Base-by-base conservation (phyloP, 1,140 invertebrate species). In the Lepidurus arcticus region DNA sequence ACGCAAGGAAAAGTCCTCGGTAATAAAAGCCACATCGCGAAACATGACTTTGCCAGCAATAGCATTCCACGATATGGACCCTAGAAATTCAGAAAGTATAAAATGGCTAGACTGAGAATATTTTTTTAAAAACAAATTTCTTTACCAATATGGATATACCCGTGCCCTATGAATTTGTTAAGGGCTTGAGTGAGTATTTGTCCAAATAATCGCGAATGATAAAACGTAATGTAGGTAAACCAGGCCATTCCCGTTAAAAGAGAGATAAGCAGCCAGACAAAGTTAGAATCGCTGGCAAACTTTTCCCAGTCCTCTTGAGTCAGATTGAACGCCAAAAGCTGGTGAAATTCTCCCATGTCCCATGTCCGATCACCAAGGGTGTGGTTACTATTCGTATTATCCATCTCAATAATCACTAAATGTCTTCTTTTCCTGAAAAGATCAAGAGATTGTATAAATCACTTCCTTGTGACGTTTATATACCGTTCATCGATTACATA, bases 11-110 rank as follows among this genome's bases (percentile, higher is more conserved):
- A 94, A 98, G 87, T 99, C 97, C 86, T 96, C 92, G 74, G 94
- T 97, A 65, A 98, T 94, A 82, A 95, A 97, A 75, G 95, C 91
- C 83, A 99, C 90, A 88, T 98, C 95, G 81, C 96, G 89, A 87
- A 99, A 98, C 97, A 99, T 99, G 65, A 99, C 93, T 88, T 99
- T 99, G 3, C 98, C 98, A 80, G 96, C 95, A 80, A 99, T 87
- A 42, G 95, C 93, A 86, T 96, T 96, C 47, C 98, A 86, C 2
- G 95, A 96, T 82, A 99, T 91, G 16, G 97, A 98, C 79, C 96
- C 96, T 94, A 84, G 44, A 88, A 88, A 81, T 81, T 81, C 81
- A 79, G 42, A 79, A 79, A 44, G 81, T 80, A 47, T 53, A 42
- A 76, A 53, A 76, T 0, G 43, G 21, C 75, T 10, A 16, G 26